Evolutionary conservation across 2,797 vertebrate species (phyloP), one percentile per base, ranked within the genome.

Genomic region (Telmatherina bonti): DNA sequence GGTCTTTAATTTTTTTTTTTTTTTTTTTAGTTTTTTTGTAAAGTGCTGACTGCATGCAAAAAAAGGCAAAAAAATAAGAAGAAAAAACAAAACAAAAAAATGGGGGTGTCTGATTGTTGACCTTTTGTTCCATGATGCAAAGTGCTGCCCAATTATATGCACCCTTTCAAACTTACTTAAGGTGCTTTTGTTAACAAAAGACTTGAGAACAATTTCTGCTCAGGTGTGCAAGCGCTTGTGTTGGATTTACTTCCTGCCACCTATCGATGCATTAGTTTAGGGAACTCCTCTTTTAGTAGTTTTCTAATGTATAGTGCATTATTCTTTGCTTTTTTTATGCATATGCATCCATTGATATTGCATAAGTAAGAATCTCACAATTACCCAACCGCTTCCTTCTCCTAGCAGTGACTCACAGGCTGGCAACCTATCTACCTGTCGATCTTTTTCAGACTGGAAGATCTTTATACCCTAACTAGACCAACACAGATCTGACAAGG

Each of bases 401-500:
- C 60, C 62, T 55, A 66, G 29, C 76, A 68, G 60, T 18, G 20
- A 73, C 63, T 77, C 61, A 52, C 53, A 71, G 33, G 16, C 74
- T 63, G 53, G 66, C 70, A 76, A 64, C 62, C 53, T 18, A 76
- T 66, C 67, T 78, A 74, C 79, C 84, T 82, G 64, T 88, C 66
- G 38, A 61, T 88, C 79, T 82, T 70, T 43, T 71, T 80, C 70
- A 63, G 64, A 74, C 64, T 47, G 58, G 74, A 92, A 88, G 91
- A 93, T 93, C 93, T 93, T 94, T 94, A 77, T 93, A 95, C 93
- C 95, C 95, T 95, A 96, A 96, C 94, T 94, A 94, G 94, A 96
- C 95, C 95, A 95, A 96, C 93, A 92, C 93, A 94, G 89, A 95
- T 96, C 93, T 97, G 96, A 97, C 96, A 95, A 94, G 95, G 94